Evolutionary conservation across 2,113 vertebrate genomes (phyloP).

Genomic region (Elanoides forficatus): DNA sequence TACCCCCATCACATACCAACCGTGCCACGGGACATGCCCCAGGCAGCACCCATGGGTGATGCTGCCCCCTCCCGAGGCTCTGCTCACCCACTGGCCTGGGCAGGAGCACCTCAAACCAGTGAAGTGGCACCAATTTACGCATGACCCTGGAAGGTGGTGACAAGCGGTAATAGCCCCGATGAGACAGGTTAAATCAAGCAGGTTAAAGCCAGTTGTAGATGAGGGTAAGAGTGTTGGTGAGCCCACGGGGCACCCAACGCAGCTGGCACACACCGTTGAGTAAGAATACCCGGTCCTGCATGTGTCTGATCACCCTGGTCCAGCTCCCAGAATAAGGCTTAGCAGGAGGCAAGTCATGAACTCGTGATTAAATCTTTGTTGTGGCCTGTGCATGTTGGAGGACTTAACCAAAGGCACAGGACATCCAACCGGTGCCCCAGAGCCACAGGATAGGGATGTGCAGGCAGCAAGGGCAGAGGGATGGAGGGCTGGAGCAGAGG

Average conservation of each 20-base stretch:
- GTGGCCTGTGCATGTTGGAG: neutral
- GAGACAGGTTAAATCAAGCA: conserved; percentile 23
- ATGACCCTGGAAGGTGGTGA: neutral
- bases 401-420: neutral
- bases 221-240: neutral
- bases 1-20: neutral
- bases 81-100: accelerated
- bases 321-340: neutral
- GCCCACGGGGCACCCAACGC: neutral
- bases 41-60: neutral
- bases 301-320: neutral
- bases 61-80: neutral
- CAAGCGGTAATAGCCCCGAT: neutral
- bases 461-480: neutral
- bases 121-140: accelerated
- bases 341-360: neutral
- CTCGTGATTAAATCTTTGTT: neutral
- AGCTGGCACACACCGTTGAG: accelerated
- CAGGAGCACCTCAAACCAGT: neutral
- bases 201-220: neutral
- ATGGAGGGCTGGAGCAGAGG: neutral
- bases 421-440: neutral
- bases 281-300: neutral
- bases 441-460: neutral
- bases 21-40: accelerated